phyloP scores from a whole-genome alignment of 2,888 invertebrate genomes.

The Copidosoma aretas region DNA sequence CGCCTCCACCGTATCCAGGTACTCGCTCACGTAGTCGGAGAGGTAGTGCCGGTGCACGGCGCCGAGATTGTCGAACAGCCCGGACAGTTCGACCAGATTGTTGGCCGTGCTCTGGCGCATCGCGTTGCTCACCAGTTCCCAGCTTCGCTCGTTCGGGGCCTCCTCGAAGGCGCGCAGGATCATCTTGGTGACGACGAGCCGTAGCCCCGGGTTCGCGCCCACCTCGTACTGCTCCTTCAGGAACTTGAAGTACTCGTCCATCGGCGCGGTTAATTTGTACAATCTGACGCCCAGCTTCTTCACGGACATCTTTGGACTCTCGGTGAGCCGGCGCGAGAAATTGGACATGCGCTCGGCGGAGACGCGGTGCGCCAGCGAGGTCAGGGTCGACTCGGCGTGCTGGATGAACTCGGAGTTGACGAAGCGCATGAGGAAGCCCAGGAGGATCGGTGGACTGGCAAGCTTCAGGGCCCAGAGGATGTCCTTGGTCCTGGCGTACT shows the following conservation, averaged over 20 bases:
- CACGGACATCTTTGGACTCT: not conserved
- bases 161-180: conserved; percentile 11
- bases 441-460: conserved; percentile 9
- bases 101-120: conserved; percentile 1
- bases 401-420: conserved; percentile 6
- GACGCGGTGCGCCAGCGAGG: not conserved
- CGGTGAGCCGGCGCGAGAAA: not conserved
- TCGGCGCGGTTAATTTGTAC: not conserved
- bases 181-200: not conserved
- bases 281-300: conserved; percentile 7
- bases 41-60: conserved; percentile 4
- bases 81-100: not conserved
- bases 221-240: not conserved
- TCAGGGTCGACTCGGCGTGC: not conserved
- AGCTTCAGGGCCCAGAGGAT: not conserved
- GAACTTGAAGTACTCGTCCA: not conserved
- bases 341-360: not conserved
- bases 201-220: not conserved
- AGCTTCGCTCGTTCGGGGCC: conserved; percentile 4
- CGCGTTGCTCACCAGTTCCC: conserved; percentile 15
- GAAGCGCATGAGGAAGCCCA: conserved; percentile 2
- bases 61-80: conserved; percentile 2
- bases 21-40: conserved; percentile 10
- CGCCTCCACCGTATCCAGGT: conserved; percentile 14
- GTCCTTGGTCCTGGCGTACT: not conserved